Evolutionary conservation across 2,888 invertebrate species (phyloP).

Genomic region (Panorpa germanica): DNA sequence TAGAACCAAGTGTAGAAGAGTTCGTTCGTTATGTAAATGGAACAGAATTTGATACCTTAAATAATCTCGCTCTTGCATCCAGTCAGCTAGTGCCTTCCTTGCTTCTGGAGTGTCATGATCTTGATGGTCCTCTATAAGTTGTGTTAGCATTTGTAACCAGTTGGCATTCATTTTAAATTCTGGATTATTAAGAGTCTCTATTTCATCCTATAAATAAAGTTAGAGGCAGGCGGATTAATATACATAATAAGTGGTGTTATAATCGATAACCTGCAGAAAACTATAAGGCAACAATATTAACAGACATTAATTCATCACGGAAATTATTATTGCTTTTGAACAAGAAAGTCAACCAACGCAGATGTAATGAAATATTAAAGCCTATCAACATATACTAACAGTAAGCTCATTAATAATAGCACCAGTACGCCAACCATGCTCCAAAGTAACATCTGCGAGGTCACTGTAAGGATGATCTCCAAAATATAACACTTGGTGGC

Average conservation of each 20-base stretch:
- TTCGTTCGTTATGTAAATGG: slow-evolving; percentile 1
- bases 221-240: not conserved
- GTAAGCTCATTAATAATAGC: slow-evolving; percentile 91
- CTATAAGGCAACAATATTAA: too few relatives aligned
- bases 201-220: slow-evolving; percentile 55
- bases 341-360: not conserved
- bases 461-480: slow-evolving; percentile 98
- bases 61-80: slow-evolving; percentile 66
- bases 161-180: slow-evolving; percentile 76
- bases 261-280: too few relatives aligned
- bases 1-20: slow-evolving; percentile 1
- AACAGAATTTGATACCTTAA: slow-evolving; percentile 34
- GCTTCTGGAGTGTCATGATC: slow-evolving; percentile 54
- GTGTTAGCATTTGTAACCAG: slow-evolving; percentile 83
- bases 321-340: too few relatives aligned
- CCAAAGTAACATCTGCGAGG: slow-evolving; percentile 85
- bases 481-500: slow-evolving; percentile 86
- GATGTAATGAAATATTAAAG: not conserved
- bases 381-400: slow-evolving; percentile 27
- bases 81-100: slow-evolving; percentile 41
- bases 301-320: too few relatives aligned
- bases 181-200: slow-evolving; percentile 63
- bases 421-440: slow-evolving; percentile 95
- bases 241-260: too few relatives aligned
- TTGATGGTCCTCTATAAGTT: slow-evolving; percentile 77